A percentile compares a stretch with the other conserved stretches of the same genome.
Conservation (phyloP, 2,113 vertebrate genomes). For the Nibea albiflora region DNA sequence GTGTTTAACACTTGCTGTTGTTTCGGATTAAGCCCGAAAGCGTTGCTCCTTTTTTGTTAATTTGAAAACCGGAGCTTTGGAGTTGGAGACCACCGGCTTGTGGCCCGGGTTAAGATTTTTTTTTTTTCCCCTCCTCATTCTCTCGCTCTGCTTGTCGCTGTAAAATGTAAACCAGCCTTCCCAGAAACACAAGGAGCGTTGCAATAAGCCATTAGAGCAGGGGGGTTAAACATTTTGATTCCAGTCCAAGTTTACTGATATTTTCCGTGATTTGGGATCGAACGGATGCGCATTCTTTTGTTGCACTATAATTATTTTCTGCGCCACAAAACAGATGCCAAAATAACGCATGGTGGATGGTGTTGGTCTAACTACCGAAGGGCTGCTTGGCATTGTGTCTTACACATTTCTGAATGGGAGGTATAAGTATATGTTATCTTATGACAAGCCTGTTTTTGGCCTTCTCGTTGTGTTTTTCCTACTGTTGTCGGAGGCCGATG, state of each 20-base stretch:
- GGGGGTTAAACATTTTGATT: conserved; percentile 71
- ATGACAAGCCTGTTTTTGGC: conserved; percentile 36
- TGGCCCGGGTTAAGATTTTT: conserved; percentile 23
- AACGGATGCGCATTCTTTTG: conserved; percentile 74
- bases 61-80: conserved; percentile 62
- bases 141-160: conserved; percentile 46
- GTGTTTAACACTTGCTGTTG: conserved; percentile 74
- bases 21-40: conserved; percentile 65
- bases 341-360: conserved; percentile 50
- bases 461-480: conserved; percentile 27
- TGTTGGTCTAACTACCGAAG: conserved; percentile 40
- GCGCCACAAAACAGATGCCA: conserved; percentile 67
- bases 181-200: conserved; percentile 56
- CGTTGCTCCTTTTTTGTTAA: conserved; percentile 60
- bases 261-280: conserved; percentile 78
- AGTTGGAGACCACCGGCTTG: conserved; percentile 61
- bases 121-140: background rate
- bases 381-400: conserved; percentile 11
- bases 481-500: conserved; percentile 24
- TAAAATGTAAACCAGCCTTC: conserved; percentile 75
- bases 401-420: conserved; percentile 28
- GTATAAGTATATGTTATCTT: conserved; percentile 51
- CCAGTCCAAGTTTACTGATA: conserved; percentile 72
- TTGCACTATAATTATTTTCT: conserved; percentile 72
- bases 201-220: conserved; percentile 66